These are phyloP conservation scores for Epizoanthus illoricatus DNA, from an alignment of 92 coral and sea anemone species.

Conservation along the genomic window DNA sequence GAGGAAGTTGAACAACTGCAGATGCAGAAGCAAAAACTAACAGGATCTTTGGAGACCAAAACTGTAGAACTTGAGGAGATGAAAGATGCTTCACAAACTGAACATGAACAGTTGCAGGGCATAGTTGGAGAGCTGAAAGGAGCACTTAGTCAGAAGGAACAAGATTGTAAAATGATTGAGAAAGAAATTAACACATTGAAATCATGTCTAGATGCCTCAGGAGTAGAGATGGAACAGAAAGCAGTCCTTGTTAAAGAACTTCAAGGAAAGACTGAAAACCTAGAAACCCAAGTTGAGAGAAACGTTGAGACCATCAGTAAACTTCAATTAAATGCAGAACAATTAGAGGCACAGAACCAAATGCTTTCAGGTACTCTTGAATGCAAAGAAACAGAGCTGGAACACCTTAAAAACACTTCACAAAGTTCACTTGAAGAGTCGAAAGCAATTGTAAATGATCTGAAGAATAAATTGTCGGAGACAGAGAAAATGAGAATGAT, in stretches of 20 bases:
- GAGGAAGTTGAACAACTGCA: constrained; percentile 44
- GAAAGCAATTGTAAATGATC: background rate
- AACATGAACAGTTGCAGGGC: constrained; percentile 34
- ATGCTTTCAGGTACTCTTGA: constrained; percentile 19
- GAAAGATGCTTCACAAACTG: constrained; percentile 8
- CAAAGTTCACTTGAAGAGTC: constrained; percentile 10
- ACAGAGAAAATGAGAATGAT: background rate
- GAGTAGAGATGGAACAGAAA: constrained; percentile 11
- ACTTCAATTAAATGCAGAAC: constrained; percentile 19
- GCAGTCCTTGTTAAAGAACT: constrained; percentile 43
- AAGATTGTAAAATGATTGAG: background rate
- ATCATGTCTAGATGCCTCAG: constrained; percentile 49
- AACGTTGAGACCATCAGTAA: constrained; percentile 35
- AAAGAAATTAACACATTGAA: constrained; percentile 46
- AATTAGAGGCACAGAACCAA: constrained; percentile 14
- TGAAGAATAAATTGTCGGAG: constrained; percentile 22
- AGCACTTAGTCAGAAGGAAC: constrained; percentile 46
- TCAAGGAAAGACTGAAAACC: constrained; percentile 44
- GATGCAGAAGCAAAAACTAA: constrained; percentile 29
- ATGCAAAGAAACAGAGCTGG: constrained; percentile 22
- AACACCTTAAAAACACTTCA: constrained; percentile 9
- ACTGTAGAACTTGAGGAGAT: constrained; percentile 28
- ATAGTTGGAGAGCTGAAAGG: constrained; percentile 39
- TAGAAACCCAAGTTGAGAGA: constrained; percentile 54
- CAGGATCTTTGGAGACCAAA: constrained; percentile 28